Evolutionary conservation across 2,888 invertebrate species (phyloP).

Genomic region (Drosophila aldrichi): DNA sequence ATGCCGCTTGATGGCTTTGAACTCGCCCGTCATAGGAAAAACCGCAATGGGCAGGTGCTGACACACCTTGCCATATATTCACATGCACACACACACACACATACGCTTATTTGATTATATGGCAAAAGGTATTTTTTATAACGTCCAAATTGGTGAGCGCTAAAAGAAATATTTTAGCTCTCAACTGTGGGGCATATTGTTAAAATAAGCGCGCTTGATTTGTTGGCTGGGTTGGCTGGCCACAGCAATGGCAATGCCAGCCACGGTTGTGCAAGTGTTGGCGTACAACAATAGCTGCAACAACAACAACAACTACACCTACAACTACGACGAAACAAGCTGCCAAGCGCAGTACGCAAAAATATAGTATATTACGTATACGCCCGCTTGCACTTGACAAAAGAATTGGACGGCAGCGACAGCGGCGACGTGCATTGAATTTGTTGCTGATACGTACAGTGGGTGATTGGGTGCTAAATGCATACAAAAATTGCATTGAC

Average conservation of each 20-base stretch:
- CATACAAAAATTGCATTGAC: background rate
- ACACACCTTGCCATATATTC: slow-evolving; percentile 29
- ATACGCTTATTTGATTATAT: background rate
- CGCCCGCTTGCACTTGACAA: slow-evolving; percentile 74
- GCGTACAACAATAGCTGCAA: background rate
- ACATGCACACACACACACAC: background rate
- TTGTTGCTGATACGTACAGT: slow-evolving; percentile 49
- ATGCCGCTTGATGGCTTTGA: slow-evolving; percentile 35
- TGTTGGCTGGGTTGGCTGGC: slow-evolving; percentile 29
- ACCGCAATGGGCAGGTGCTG: slow-evolving; percentile 51
- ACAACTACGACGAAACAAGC: background rate
- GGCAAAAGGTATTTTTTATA: slow-evolving; percentile 40
- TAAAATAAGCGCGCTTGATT: slow-evolving; percentile 61
- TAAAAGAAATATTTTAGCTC: slow-evolving; percentile 41
- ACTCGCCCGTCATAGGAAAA: slow-evolving; percentile 38
- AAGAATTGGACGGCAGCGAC: slow-evolving; percentile 57
- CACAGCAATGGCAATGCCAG: slow-evolving; percentile 48
- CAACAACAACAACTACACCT: slow-evolving; percentile 3
- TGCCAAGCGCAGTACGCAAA: slow-evolving; percentile 45
- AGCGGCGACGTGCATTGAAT: slow-evolving; percentile 46
- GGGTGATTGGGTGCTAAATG: background rate
- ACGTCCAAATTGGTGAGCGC: slow-evolving; percentile 20
- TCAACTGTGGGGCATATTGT: slow-evolving; percentile 38
- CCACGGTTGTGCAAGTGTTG: slow-evolving; percentile 49
- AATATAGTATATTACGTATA: slow-evolving; percentile 58